Evolutionary conservation across 2,113 vertebrate species (phyloP), one percentile per base, ranked within the genome.

Genomic region (Prietella phreatophila): DNA sequence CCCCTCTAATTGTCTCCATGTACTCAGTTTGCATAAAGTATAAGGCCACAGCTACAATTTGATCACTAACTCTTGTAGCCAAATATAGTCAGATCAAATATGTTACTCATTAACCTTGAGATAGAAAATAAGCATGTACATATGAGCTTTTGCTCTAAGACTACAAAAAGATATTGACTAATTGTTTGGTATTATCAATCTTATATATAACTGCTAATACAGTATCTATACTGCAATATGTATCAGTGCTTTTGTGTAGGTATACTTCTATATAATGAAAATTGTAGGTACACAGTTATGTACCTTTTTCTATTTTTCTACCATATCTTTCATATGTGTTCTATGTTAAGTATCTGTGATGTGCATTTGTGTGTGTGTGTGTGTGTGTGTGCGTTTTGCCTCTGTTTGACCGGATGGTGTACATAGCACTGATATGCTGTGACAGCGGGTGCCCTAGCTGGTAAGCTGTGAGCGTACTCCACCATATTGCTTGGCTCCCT

Each of bases 401-500:
- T 27, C 65, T 89, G 92, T 92, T 93, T 92, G 91, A 93, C 84
- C 86, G 76, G 89, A 89, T 83, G 92, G 88, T 81, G 89, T 69
- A 78, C 88, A 83, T 90, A 87, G 89, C 84, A 84, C 88, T 95
- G 95, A 96, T 96, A 92, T 93, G 92, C 95, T 95, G 93, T 96
- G 96, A 96, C 96, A 96, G 94, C 88, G 86, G 94, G 93, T 91
- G 93, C 93, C 91, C 55, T 91, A 90, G 94, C 93, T 94, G 92
- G 94, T 93, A 91, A 93, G 93, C 94, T 93, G 93, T 94, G 93
- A 93, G 94, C 93, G 88, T 92, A 92, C 91, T 87, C 93, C 95
- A 96, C 95, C 95, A 96, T 96, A 96, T 96, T 96, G 95, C 95
- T 91, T 63, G 91, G 90, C 93, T 95, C 95, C 95, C 94, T 88